Base-by-base conservation (phyloP, 2,797 vertebrate genomes). In the Acanthiza pusilla region DNA sequence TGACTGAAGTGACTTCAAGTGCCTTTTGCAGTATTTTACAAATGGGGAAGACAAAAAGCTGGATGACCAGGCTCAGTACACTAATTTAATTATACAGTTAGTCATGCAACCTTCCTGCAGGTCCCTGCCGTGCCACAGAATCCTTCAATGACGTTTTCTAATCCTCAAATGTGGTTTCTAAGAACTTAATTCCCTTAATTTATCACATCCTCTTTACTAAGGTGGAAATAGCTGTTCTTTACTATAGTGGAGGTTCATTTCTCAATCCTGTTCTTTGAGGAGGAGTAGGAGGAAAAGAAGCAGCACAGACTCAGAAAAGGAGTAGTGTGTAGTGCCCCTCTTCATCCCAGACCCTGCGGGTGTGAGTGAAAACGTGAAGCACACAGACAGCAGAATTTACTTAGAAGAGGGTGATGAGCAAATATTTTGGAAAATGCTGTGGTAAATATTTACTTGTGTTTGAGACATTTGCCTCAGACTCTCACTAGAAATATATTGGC, bases 301-400 rank as follows among this genome's bases (percentile, higher is more conserved):
- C 21, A 66, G 30, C 53, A 54, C 30, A 13, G 30, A 26, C 13
- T 92, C 20, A 36, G 58, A 65, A 43, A 47, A 50, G 47, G 7
- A 62, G 34, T 8, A 65, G 48, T 1, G 13, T 79, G 55, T n/a
- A 55, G 54, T 55, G 43, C 8, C 20, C 32, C 12, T 40, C 47
- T 51, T 67, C 23, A 38, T 5, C 1, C 15, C n/a, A 75, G 50
- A 19, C 30, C 43, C 45, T 29, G 13, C 0, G 0, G 23, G 4
- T 62, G 11, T 13, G 40, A 76, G 16, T 27, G 13, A 48, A 79
- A 70, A 80, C 13, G 16, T 7, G 22, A 68, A 66, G 50, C 17
- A 21, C 0, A 2, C 30, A 73, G n/a, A 25, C 53, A 88, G 77
- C 11, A 76, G 48, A 61, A 66, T 40, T 81, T 34, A 68, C 36